A percentile compares a stretch with the other conserved stretches of the same genome.
These are phyloP conservation scores for Dicrurus megarhynchus DNA, from an alignment of 2,113 vertebrate genomes.

Conservation along the genomic window DNA sequence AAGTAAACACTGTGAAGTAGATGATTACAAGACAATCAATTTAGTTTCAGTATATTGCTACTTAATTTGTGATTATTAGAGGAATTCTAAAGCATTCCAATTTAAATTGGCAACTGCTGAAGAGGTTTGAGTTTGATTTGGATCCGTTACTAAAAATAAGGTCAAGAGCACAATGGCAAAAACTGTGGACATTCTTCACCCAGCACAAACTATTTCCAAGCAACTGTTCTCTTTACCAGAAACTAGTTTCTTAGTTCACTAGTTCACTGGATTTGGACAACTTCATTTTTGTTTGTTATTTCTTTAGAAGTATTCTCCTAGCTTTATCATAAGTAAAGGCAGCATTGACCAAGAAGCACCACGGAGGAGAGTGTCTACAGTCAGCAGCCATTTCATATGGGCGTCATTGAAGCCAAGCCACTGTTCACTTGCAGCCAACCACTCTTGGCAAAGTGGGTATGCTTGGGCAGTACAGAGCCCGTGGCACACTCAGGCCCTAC, in stretches of 20 bases:
- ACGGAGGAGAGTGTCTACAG: background rate
- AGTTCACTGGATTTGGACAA: background rate
- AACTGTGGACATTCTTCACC: background rate
- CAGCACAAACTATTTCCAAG: background rate
- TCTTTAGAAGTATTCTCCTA: background rate
- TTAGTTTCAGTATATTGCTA: background rate
- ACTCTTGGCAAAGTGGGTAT: background rate
- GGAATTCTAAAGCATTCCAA: background rate
- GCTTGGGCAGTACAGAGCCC: background rate
- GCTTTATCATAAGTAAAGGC: background rate
- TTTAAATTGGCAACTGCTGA: background rate
- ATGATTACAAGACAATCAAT: slow-evolving; percentile 1
- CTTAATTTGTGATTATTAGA: background rate
- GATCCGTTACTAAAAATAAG: background rate
- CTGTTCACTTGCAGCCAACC: background rate
- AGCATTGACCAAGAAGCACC: background rate
- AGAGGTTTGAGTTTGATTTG: background rate
- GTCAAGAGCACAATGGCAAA: background rate
- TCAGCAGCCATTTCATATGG: background rate
- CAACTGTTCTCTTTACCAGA: background rate
- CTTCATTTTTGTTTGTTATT: background rate
- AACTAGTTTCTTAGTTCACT: background rate
- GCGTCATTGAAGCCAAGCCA: background rate
- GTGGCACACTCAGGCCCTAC: background rate
- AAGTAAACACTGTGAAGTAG: background rate